Conservation (phyloP, 2,113 vertebrate genomes). For the Equus przewalskii region DNA sequence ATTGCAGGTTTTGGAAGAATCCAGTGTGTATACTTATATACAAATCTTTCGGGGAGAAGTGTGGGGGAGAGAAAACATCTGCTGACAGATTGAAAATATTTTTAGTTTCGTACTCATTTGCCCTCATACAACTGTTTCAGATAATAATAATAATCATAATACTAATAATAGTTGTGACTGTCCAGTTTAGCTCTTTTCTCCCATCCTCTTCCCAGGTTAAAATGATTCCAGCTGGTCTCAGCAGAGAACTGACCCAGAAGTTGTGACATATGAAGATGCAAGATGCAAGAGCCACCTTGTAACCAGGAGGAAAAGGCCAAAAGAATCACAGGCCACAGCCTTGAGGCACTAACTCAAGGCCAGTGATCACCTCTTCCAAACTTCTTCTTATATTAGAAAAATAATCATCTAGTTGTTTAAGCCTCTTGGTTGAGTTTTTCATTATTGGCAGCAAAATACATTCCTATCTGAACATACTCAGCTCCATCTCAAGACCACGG, state of each 20-base stretch:
- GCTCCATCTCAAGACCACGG: neutral
- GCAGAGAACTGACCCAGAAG: neutral
- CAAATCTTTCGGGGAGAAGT: neutral
- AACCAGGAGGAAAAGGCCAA: neutral
- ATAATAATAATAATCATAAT: neutral
- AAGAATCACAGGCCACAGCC: neutral
- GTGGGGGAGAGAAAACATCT: neutral
- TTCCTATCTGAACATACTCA: neutral
- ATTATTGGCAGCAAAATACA: neutral
- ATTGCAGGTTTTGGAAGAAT: conserved; percentile 5
- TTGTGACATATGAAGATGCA: neutral
- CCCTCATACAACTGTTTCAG: neutral
- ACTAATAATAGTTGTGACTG: neutral
- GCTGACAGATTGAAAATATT: neutral
- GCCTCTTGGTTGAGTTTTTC: neutral
- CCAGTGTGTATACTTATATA: neutral
- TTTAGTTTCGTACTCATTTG: conserved; percentile 25
- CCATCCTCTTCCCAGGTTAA: neutral
- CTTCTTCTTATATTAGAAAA: neutral
- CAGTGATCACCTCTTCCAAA: neutral
- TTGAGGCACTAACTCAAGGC: neutral
- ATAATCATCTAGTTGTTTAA: neutral
- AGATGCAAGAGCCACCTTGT: neutral
- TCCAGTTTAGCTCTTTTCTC: neutral
- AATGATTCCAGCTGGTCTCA: neutral